Evolutionary conservation across 2,888 invertebrate genomes (phyloP).

Genomic region (Macrophya annulata): DNA sequence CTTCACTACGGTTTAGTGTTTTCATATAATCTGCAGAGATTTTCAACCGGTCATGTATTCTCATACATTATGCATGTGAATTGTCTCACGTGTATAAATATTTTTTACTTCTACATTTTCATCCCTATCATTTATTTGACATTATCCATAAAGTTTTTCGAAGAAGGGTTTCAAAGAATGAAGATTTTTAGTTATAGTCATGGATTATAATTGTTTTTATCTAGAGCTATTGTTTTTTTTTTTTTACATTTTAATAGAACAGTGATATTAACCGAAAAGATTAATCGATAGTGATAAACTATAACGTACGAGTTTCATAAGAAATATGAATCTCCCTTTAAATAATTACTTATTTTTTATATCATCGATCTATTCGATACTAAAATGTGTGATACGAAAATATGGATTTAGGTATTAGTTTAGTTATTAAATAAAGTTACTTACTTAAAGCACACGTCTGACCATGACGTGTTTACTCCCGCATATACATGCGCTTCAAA

Average conservation of each 20-base stretch:
- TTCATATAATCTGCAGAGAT: background rate
- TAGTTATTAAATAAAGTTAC: slow-evolving; percentile 22
- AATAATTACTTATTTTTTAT: background rate
- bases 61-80: background rate
- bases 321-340: background rate
- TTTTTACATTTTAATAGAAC: background rate
- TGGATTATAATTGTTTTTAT: background rate
- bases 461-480: slow-evolving; percentile 77
- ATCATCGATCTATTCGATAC: background rate
- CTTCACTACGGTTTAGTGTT: background rate
- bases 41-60: background rate
- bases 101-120: background rate
- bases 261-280: background rate
- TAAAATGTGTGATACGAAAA: background rate
- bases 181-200: background rate
- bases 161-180: background rate
- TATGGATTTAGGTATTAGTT: background rate
- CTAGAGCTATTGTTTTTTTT: background rate
- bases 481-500: slow-evolving; percentile 74
- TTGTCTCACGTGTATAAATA: too few species aligned
- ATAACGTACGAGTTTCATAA: background rate
- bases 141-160: background rate
- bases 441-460: slow-evolving; percentile 82
- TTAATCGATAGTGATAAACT: background rate
- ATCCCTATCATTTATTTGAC: background rate